Percentiles rank a stretch among this genome's conserved stretches.
phyloP scores from a whole-genome alignment of 2,888 invertebrate species.

The Dione juno region DNA sequence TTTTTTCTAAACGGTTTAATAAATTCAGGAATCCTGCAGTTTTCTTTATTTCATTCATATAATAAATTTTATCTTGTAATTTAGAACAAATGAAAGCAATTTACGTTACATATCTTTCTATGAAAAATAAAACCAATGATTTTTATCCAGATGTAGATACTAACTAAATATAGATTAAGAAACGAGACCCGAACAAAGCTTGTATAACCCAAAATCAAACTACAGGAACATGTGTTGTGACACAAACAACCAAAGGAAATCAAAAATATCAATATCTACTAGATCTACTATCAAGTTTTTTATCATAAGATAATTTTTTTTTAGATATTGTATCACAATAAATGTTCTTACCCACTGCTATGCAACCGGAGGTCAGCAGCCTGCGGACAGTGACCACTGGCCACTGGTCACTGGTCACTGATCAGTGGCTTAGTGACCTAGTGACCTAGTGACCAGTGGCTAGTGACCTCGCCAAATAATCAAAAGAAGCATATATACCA shows the following conservation, averaged over 20 bases:
- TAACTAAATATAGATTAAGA: too few relatives aligned
- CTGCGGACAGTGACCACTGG: not conserved
- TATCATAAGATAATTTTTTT: not conserved
- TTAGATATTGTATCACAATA: conserved; percentile 2
- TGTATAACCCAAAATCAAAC: not conserved
- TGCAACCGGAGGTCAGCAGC: conserved; percentile 1
- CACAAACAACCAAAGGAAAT: not conserved
- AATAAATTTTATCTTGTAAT: too few relatives aligned
- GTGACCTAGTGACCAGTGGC: not conserved
- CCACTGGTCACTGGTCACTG: not conserved
- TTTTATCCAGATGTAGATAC: too few relatives aligned
- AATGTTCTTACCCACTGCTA: not conserved
- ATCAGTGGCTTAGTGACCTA: not conserved
- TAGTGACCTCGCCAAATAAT: conserved; percentile 32
- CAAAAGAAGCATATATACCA: conserved; percentile 42
- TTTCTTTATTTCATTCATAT: too few relatives aligned
- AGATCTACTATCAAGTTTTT: too few relatives aligned
- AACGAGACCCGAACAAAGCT: not conserved
- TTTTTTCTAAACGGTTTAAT: not conserved
- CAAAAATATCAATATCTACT: too few relatives aligned
- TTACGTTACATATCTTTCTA: too few relatives aligned
- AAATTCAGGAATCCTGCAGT: too few relatives aligned
- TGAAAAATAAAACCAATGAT: too few relatives aligned
- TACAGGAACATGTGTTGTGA: conserved; percentile 3
- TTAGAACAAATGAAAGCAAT: too few relatives aligned